Evolutionary conservation across 2,888 invertebrate genomes (phyloP), one percentile per base, ranked within the genome.

Genomic region (Thymelicus sylvestris): DNA sequence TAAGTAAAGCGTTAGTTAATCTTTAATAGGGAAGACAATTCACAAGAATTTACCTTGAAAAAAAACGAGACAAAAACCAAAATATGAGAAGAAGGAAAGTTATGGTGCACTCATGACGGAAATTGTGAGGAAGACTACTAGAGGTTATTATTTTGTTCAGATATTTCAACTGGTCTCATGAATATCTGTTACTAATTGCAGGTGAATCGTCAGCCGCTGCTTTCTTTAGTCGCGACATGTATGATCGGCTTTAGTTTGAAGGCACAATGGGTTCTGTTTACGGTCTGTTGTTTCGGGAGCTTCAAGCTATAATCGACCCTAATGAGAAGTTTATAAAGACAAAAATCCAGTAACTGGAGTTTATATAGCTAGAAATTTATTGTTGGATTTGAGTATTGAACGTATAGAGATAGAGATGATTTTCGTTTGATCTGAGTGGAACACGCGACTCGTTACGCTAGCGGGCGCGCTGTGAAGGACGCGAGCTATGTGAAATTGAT

Each of bases 381-480:
- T 15, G 38, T 57, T 62, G 44, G 44, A 73, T 65, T 31, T 47
- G 31, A 38, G 55, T 62, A 65, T 68, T 61, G 48, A 7, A 50
- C 38, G 44, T 12, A 60, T 66, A 60, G 57, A 7, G 64, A 67
- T 71, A 72, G 55, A 75, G 52, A 52, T 73, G 41, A 63, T 50
- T 70, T 77, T 73, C 15, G 39, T 41, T 70, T 71, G 50, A 39
- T 55, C 48, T 52, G 7, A 19, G 7, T 48, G 12, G 66, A 74
- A 81, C 88, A 87, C 88, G 88, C 89, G 83, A 87, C 73, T 73
- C 84, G 88, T 89, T 86, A 82, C 86, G 84, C 79, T 81, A 76
- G 77, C 80, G 78, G 79, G 73, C 60, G 72, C 73, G 74, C 75
- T 75, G 59, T 64, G 86, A 88, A 87, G 88, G 88, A 86, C 88